Conservation (phyloP, 35 echinoderm and acorn worm species). For the Eucidaris tribuloides region DNA sequence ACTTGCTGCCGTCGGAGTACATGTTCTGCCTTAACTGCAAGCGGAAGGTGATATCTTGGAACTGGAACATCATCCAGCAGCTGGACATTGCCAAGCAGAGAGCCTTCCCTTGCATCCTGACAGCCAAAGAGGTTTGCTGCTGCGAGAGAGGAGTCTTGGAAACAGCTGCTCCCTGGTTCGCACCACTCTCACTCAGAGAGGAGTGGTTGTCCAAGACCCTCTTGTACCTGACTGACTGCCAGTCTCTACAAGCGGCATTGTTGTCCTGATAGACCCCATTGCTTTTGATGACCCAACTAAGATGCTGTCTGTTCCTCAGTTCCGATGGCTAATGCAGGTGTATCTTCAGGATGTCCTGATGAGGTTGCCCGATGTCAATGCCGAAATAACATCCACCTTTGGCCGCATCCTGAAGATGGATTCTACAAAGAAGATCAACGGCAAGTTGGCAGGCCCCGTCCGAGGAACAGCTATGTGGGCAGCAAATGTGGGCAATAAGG, state of each 20-base stretch:
- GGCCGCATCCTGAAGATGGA: too few relatives aligned
- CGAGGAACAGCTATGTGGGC: too few relatives aligned
- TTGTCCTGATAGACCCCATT: too few relatives aligned
- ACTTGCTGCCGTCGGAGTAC: constrained; percentile 22
- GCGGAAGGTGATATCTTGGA: constrained; percentile 35
- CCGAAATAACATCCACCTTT: neutral
- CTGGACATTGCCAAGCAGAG: constrained; percentile 24
- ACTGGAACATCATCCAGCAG: constrained; percentile 16
- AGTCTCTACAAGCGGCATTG: too few relatives aligned
- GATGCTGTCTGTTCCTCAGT: too few relatives aligned
- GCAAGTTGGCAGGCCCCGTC: too few relatives aligned
- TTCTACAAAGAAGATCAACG: too few relatives aligned
- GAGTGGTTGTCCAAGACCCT: too few relatives aligned
- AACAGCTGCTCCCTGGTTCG: constrained; percentile 11
- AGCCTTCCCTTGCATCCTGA: constrained; percentile 11
- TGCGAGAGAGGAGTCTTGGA: constrained; percentile 20
- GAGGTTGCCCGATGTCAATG: too few relatives aligned
- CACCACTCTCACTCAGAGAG: neutral
- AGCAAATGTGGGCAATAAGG: too few relatives aligned
- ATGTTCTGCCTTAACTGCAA: constrained; percentile 16
- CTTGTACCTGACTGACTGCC: too few relatives aligned
- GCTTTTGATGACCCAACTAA: neutral
- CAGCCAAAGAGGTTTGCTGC: constrained; percentile 10
- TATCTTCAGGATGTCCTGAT: too few relatives aligned
- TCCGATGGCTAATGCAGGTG: neutral